Evolutionary conservation across 2,888 invertebrate genomes (phyloP), one percentile per base, ranked within the genome.

Genomic region (Caenorhabditis wallacei): DNA sequence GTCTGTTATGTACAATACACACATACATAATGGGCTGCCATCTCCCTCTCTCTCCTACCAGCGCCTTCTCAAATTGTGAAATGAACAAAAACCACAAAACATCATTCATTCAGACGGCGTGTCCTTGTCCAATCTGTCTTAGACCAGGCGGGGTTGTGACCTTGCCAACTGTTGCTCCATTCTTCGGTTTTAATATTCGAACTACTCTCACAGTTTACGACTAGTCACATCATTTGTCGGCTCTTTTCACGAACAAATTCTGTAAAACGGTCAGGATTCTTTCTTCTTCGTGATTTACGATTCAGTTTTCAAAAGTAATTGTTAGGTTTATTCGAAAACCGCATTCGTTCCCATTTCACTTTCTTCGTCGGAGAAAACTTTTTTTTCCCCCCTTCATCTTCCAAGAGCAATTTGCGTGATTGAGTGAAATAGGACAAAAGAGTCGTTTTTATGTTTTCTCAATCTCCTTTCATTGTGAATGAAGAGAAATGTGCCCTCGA

Each of bases 331-430:
- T 46, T 26, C 54, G 11, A 13, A 54, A 53, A 35, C 22, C 11
- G 18, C 46, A 48, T 48, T 48, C 13, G 3, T 24, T 54, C 63
- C 48, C 18, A 5, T 57, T 18, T 1, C 13, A 30, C 11, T 26
- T 35, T 18, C n/a, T 35, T 56, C 18, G 4, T n/a, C n/a, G n/a
- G 51, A 26, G 5, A 22, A 37, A 37, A n/a, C 40, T 3, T 40
- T n/a, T n/a, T n/a, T n/a, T n/a, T n/a, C n/a, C n/a, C n/a, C n/a
- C n/a, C n/a, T n/a, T n/a, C n/a, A n/a, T n/a, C 68, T 56, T 16
- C 53, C 54, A 64, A 63, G 61, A 66, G 64, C 64, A 64, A 74
- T 64, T 74, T 64, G 74, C 57, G 64, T 74, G 64, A 64, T 74
- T 64, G 56, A 74, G 64, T 48, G 35, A 64, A 64, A 74, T 63